Evolutionary conservation across 2,888 invertebrate genomes (phyloP), one percentile per base, ranked within the genome.

Genomic region (Mesorhabditis spiculigera): DNA sequence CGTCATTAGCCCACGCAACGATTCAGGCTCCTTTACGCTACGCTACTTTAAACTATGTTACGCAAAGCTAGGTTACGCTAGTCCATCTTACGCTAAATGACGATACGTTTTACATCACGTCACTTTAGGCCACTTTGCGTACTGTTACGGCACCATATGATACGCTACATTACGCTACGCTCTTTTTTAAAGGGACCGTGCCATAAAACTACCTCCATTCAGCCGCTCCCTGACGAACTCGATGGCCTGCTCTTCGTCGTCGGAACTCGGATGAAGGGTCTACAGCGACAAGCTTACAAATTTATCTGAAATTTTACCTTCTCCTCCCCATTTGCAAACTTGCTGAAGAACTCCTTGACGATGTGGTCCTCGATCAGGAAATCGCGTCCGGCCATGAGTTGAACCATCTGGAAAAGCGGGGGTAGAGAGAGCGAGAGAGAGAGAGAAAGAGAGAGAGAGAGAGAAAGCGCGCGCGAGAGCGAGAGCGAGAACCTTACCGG

Each of bases 271-370:
- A 50, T 10, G 10, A n/a, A 50, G n/a, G n/a, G 10, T 50, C 58
- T 50, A 50, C 8, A 50, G 8, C 58, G 10, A 50, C n/a, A 1
- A 50, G n/a, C n/a, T 50, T 10, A 50, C 1, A 10, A 50, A n/a
- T 10, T 50, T 50, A 13, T 13, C n/a, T n/a, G 8, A 13, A 13
- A 13, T 50, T 13, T 13, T 13, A 50, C 58, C 58, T 50, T 50
- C 58, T 50, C 58, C n/a, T 3, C 10, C 2, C 58, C 58, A 1
- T 50, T n/a, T 13, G 8, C n/a, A n/a, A 50, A 50, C 58, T 10
- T n/a, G 58, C n/a, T 50, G 58, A 50, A 50, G n/a, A 50, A 50
- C n/a, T 50, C 58, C n/a, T n/a, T 50, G n/a, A n/a, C n/a, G n/a
- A 50, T 50, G 58, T 50, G 10, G 8, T 50, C 58, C n/a, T 50